phyloP scores from a whole-genome alignment of 2,888 invertebrate genomes.

The Noctua janthina region DNA sequence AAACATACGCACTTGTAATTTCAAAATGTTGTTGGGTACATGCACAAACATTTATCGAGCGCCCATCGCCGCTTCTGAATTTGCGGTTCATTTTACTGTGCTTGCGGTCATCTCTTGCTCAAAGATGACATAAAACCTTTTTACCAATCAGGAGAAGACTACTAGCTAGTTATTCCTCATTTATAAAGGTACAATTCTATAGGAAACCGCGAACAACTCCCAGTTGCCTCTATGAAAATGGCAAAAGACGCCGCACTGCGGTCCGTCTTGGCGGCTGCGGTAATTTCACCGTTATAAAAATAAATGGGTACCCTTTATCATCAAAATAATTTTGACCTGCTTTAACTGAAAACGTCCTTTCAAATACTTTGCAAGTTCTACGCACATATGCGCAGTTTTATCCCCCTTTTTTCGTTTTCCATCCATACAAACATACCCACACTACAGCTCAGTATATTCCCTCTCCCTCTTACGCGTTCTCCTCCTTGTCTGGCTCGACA shows the following conservation, averaged over 20 bases:
- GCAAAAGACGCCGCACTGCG: background rate
- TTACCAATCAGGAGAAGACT: background rate
- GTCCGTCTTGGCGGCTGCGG: background rate
- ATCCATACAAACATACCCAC: slow-evolving; percentile 57
- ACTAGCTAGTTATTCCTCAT: background rate
- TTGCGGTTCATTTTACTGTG: background rate
- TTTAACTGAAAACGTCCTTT: background rate
- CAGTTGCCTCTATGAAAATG: background rate
- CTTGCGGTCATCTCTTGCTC: background rate
- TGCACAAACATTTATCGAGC: background rate
- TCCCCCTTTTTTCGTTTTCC: background rate
- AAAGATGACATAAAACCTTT: background rate
- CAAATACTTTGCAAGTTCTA: background rate
- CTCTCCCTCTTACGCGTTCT: slow-evolving; percentile 51
- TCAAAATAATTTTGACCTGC: background rate
- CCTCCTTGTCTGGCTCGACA: slow-evolving; percentile 84
- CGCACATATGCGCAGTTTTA: background rate
- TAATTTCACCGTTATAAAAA: background rate
- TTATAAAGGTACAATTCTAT: background rate
- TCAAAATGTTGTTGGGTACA: background rate
- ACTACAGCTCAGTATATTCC: slow-evolving; percentile 12
- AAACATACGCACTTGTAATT: slow-evolving; percentile 15
- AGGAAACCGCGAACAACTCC: background rate
- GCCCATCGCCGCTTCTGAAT: background rate
- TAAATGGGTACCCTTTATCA: background rate